These are phyloP conservation scores for Aphaenogaster rudis DNA, from an alignment of 1,140 invertebrate genomes.

Conservation along the genomic window DNA sequence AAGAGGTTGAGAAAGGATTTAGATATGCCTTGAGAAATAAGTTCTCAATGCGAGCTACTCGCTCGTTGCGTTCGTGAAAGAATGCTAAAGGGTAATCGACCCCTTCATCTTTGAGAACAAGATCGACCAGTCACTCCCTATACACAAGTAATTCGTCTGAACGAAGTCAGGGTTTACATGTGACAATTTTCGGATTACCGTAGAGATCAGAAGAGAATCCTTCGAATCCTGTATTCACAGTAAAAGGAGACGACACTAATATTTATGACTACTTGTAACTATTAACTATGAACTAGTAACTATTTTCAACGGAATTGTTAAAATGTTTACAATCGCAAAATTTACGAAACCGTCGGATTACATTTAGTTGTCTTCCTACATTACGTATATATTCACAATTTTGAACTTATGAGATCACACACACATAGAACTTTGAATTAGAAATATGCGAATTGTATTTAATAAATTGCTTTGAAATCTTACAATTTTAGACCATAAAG, in stretches of 20 bases:
- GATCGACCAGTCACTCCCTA: slow-evolving; percentile 72
- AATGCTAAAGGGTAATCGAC: slow-evolving; percentile 70
- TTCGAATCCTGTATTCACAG: neutral
- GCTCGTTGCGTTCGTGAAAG: slow-evolving; percentile 46
- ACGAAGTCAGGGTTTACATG: slow-evolving; percentile 53
- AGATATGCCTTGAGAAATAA: slow-evolving; percentile 65
- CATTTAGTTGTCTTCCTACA: neutral
- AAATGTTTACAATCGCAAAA: neutral
- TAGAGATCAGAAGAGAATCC: slow-evolving; percentile 32
- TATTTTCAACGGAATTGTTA: neutral
- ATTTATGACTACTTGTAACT: neutral
- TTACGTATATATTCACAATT: neutral
- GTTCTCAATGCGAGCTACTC: slow-evolving; percentile 38
- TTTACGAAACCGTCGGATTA: neutral
- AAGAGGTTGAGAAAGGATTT: slow-evolving; percentile 29
- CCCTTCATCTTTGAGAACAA: slow-evolving; percentile 62
- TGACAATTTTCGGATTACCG: slow-evolving; percentile 66
- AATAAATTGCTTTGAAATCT: neutral
- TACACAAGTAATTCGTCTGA: slow-evolving; percentile 60
- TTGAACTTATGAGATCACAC: neutral
- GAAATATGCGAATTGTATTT: neutral
- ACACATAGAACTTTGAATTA: slow-evolving; percentile 5
- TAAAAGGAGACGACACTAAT: neutral
- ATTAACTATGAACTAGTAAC: neutral
- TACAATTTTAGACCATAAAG: neutral